Base-by-base conservation (phyloP, 2,888 invertebrate genomes). In the Galeopsomyia nigrocyanea region DNA sequence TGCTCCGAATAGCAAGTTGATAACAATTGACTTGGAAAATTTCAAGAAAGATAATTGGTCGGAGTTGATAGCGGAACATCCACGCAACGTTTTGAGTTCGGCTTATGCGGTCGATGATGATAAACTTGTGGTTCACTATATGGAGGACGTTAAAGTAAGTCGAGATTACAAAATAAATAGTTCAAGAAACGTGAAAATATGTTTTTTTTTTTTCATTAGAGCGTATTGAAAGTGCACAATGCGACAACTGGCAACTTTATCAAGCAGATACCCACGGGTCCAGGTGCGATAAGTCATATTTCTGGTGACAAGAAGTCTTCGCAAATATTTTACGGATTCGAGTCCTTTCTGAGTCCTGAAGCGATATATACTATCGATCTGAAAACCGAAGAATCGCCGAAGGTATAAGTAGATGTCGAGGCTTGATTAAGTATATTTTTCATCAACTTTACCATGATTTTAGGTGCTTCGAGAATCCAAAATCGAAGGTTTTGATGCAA, bases 241-340 rank as follows among this genome's bases (percentile, higher is more conserved):
- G 87, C 96, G 78, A 87, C 88, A 67, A 90, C 91, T 14, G 99
- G 98, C 19, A 87, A 90, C 67, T 84, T 93, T 67, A 83, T 96
- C 39, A 90, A 91, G 79, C 90, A 91, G 75, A 94, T 98, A 80
- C 91, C 93, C 0, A 86, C 98, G 75, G 95, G 93, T 78, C 93
- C 98, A 76, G 99, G 99, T 19, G 94, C 95, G 0, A 90, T 99
- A 49, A 91, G 91, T 19, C 93, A 93, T 2, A 93, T 95, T 86
- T 93, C 94, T 17, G 97, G 97, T 14, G 92, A 95, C 85, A 94
- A 93, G 83, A 90, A 93, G 80, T 93, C 95, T 81, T 90, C 91
- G 0, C 96, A 97, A 89, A 93, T 98, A 81, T 99, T 98, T 88
- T 98, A 95, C 87, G 92, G 94, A 82, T 98, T 98, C 87, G 93